phyloP scores from a whole-genome alignment of 2,888 invertebrate species.

The Drosophila picticornis region DNA sequence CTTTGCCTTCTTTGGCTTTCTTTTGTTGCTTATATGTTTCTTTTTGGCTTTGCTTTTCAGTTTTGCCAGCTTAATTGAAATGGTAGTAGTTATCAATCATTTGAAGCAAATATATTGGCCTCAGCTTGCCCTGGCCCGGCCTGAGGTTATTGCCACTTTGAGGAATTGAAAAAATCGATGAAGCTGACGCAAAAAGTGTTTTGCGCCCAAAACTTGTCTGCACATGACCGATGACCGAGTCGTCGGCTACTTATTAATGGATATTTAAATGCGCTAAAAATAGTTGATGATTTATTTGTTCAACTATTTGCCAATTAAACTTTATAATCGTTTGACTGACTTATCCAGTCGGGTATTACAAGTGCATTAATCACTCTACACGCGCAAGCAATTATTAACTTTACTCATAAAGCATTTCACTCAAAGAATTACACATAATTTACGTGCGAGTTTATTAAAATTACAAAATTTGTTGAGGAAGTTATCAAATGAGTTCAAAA shows the following conservation, averaged over 20 bases:
- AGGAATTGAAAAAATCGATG: constrained; percentile 67
- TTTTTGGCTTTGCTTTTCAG: constrained; percentile 16
- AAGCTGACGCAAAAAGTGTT: constrained; percentile 22
- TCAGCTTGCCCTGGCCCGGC: constrained; percentile 55
- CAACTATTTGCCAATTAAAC: constrained; percentile 48
- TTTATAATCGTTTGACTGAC: neutral
- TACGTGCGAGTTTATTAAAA: constrained; percentile 5
- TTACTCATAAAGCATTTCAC: constrained; percentile 34
- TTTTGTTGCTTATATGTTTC: constrained; percentile 35
- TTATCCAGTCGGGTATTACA: constrained; percentile 43
- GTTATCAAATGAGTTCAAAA: constrained; percentile 26
- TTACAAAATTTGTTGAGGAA: constrained; percentile 41
- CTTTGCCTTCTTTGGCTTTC: constrained; percentile 60
- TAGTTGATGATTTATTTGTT: constrained; percentile 54
- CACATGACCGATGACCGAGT: constrained; percentile 46
- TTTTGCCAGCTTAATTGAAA: constrained; percentile 53
- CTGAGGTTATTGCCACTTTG: constrained; percentile 78
- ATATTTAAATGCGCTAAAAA: constrained; percentile 70
- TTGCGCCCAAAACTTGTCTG: constrained; percentile 66
- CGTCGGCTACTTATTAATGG: constrained; percentile 59
- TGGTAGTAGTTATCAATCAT: constrained; percentile 72
- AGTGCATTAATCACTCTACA: constrained; percentile 44
- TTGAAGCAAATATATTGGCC: constrained; percentile 62
- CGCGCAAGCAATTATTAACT: constrained; percentile 46
- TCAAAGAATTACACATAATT: constrained; percentile 19